Evolutionary conservation across 2,113 vertebrate species (phyloP).

Genomic region (Nothoprocta pentlandii): DNA sequence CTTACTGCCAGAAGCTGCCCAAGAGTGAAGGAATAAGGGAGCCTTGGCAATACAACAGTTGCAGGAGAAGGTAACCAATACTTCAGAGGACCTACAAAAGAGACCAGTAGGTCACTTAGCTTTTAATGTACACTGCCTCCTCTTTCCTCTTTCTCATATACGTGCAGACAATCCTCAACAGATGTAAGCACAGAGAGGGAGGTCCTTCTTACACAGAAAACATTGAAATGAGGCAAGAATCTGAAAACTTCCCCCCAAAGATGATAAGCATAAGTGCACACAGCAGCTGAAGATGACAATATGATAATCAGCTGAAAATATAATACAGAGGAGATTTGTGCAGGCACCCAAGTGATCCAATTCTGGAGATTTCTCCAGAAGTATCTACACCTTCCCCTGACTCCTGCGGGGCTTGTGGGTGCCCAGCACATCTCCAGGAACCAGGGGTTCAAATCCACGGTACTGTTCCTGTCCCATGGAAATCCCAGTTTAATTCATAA

Average conservation of each 20-base stretch:
- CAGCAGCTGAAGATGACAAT: neutral
- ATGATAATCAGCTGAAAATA: too few species aligned
- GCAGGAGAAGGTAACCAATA: neutral
- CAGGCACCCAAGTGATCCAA: rapidly evolving
- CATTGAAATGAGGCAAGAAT: neutral
- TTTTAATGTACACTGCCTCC: neutral
- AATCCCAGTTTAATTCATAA: neutral
- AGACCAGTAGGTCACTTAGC: neutral
- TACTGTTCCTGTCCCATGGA: neutral
- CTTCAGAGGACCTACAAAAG: neutral
- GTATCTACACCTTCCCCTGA: neutral
- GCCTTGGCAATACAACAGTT: neutral
- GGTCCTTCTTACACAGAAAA: neutral
- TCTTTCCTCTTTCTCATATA: neutral
- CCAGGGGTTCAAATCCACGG: neutral
- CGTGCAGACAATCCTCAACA: neutral
- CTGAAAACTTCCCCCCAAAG: neutral
- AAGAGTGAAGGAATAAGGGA: neutral
- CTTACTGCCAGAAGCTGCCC: too few species aligned
- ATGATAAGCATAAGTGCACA: rapidly evolving
- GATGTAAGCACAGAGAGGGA: neutral
- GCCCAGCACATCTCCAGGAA: neutral
- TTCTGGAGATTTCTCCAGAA: neutral
- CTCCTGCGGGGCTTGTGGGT: neutral
- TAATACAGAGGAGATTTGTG: rapidly evolving